Percentiles rank a stretch among this genome's conserved stretches.
phyloP scores from a whole-genome alignment of 2,888 invertebrate species.

The Schizotus pectinicornis region DNA sequence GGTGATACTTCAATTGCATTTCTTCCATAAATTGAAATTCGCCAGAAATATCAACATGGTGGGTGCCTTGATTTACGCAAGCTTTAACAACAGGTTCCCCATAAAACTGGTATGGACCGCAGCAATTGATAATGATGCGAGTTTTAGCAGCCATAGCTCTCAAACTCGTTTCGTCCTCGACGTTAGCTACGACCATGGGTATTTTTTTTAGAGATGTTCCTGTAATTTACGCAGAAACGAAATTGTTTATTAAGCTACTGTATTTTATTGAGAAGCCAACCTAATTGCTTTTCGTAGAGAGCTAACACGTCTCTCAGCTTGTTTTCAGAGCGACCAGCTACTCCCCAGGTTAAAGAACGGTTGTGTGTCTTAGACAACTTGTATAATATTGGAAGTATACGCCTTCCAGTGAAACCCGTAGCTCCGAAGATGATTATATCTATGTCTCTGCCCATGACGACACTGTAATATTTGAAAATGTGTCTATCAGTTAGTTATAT shows the following conservation, averaged over 20 bases:
- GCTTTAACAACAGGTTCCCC: slow-evolving; percentile 91
- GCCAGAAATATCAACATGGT: slow-evolving; percentile 92
- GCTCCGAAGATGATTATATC: slow-evolving; percentile 94
- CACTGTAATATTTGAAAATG: too few species aligned
- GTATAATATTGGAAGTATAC: slow-evolving; percentile 73
- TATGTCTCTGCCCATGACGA: slow-evolving; percentile 52
- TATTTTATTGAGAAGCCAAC: too few species aligned
- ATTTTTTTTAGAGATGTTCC: slow-evolving; percentile 19
- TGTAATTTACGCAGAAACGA: neutral
- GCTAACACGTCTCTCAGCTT: slow-evolving; percentile 54
- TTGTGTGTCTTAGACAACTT: slow-evolving; percentile 58
- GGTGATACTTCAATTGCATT: slow-evolving; percentile 76
- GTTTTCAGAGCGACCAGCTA: slow-evolving; percentile 80
- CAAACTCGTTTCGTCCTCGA: slow-evolving; percentile 75
- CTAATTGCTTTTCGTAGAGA: slow-evolving; percentile 55
- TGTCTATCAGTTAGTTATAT: too few species aligned
- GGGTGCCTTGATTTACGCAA: slow-evolving; percentile 75
- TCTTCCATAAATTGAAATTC: slow-evolving; percentile 72
- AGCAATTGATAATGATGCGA: slow-evolving; percentile 86
- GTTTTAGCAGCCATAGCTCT: slow-evolving; percentile 79
- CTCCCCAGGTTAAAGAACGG: slow-evolving; percentile 76
- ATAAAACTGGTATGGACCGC: slow-evolving; percentile 89
- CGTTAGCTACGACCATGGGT: slow-evolving; percentile 68
- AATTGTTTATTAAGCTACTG: too few species aligned
- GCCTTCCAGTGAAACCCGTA: slow-evolving; percentile 91